A percentile compares a stretch with the other conserved stretches of the same genome.
Evolutionary conservation across 2,113 vertebrate species (phyloP).

Genomic region (Protobothrops flavoviridis): DNA sequence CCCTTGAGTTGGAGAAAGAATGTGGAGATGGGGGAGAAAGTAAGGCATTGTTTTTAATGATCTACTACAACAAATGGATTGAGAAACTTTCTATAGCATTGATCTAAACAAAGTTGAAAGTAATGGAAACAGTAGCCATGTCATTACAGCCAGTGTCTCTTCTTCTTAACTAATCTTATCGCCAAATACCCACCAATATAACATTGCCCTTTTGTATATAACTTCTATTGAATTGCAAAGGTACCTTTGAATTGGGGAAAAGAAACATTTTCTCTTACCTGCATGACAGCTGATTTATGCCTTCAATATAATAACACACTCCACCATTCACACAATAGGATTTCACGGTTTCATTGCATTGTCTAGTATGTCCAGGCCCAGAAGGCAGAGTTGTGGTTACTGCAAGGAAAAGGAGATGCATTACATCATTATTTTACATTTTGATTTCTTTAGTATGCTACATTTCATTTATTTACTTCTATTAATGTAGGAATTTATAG

Average conservation of each 20-base stretch:
- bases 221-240: conserved; percentile 23
- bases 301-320: conserved; percentile 95
- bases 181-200: conserved; percentile 21
- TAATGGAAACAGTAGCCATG: conserved; percentile 8
- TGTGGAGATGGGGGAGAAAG: not conserved
- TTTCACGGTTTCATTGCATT: conserved; percentile 95
- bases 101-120: conserved; percentile 24
- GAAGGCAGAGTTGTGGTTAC: conserved; percentile 89
- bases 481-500: not conserved
- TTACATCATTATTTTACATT: conserved; percentile 43
- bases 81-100: conserved; percentile 31
- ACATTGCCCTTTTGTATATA: not conserved
- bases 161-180: conserved; percentile 20
- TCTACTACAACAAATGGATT: conserved; percentile 18
- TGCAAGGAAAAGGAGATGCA: conserved; percentile 61
- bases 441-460: conserved; percentile 25
- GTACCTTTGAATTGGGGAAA: conserved; percentile 45
- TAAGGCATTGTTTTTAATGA: not conserved
- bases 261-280: conserved; percentile 84
- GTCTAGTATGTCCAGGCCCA: conserved; percentile 90
- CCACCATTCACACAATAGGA: conserved; percentile 96
- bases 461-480: not conserved
- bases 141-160: not conserved
- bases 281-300: conserved; percentile 96
- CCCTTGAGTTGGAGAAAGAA: conserved; percentile 1